These are phyloP conservation scores for Pristionchus exspectatus DNA, from an alignment of 2,888 invertebrate species.

Conservation along the genomic window DNA sequence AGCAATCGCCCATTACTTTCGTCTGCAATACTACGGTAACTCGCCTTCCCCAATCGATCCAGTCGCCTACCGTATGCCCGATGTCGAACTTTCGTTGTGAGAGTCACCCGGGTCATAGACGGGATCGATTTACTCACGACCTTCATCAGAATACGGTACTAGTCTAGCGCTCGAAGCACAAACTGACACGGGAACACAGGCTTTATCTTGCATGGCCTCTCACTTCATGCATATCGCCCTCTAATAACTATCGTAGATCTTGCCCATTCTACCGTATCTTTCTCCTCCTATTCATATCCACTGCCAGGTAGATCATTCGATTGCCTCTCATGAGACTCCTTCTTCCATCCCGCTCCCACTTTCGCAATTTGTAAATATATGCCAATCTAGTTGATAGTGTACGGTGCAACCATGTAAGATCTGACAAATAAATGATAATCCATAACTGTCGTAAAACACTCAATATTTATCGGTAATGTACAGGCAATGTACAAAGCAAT, in stretches of 20 bases:
- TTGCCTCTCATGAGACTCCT: slow-evolving; percentile 1
- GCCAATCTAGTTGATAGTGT: not conserved
- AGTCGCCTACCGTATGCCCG: slow-evolving; percentile 29
- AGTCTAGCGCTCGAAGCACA: slow-evolving; percentile 47
- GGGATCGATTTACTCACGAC: not conserved
- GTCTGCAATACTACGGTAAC: slow-evolving; percentile 50
- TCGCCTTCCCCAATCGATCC: not conserved
- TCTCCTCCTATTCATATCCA: slow-evolving; percentile 2
- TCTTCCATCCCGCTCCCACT: not conserved
- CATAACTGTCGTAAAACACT: not conserved
- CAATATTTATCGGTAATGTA: slow-evolving; percentile 8
- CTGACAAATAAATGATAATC: slow-evolving; percentile 35
- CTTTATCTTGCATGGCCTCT: slow-evolving; percentile 1
- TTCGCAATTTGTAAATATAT: slow-evolving; percentile 40
- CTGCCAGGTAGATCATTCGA: slow-evolving; percentile 27
- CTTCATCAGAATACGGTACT: slow-evolving; percentile 36
- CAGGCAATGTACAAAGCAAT: not conserved
- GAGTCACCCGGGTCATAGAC: slow-evolving; percentile 19
- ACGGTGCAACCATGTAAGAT: slow-evolving; percentile 46
- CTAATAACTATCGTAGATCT: slow-evolving; percentile 41
- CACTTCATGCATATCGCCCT: not conserved
- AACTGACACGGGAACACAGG: slow-evolving; percentile 41
- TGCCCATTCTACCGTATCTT: not conserved
- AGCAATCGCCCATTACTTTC: not conserved
- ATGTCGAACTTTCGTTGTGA: not conserved